Conservation (phyloP, 2,113 vertebrate genomes). For the Alouatta palliata region DNA sequence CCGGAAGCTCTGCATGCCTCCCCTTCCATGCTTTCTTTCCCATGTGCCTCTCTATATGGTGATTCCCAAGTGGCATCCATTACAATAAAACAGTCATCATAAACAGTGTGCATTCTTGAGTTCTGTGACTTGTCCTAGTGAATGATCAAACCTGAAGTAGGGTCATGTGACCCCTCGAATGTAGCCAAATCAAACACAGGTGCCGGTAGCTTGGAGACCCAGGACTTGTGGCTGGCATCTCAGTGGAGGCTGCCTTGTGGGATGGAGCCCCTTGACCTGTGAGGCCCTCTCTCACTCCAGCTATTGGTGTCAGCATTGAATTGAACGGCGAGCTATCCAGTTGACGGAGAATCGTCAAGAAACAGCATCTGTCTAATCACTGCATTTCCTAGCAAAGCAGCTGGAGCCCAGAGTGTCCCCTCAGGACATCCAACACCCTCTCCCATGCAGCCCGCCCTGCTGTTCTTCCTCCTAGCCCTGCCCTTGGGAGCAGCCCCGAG, state of each 20-base stretch:
- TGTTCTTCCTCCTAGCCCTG: background rate
- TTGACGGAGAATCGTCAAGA: background rate
- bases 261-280: background rate
- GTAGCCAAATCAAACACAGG: background rate
- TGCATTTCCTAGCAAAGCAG: background rate
- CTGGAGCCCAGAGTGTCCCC: background rate
- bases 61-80: background rate
- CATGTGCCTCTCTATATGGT: accelerated
- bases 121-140: background rate
- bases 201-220: background rate
- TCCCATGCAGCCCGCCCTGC: accelerated
- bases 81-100: background rate
- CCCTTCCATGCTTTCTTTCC: too few relatives aligned
- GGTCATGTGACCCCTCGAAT: background rate
- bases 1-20: accelerated
- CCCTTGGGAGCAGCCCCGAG: too few relatives aligned
- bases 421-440: accelerated
- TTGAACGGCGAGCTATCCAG: background rate
- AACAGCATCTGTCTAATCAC: background rate
- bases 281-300: background rate
- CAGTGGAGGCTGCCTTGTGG: background rate
- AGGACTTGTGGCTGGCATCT: accelerated
- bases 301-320: background rate
- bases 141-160: background rate
- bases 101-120: background rate